These are phyloP conservation scores for Escarpia spicata DNA, from an alignment of 2,888 invertebrate species.

Conservation along the genomic window DNA sequence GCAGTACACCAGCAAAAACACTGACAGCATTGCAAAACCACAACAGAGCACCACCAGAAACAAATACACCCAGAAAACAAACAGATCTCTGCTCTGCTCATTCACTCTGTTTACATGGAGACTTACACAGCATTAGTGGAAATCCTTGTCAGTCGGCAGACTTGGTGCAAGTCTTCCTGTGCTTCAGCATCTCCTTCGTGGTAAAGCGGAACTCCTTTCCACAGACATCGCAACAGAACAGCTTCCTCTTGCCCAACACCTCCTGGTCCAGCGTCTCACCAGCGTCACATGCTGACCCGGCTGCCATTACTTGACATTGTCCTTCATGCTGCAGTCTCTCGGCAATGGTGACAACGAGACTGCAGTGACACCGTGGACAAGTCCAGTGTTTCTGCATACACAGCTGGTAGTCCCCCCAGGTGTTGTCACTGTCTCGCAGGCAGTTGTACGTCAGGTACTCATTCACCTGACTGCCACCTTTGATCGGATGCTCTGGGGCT, in stretches of 20 bases:
- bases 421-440: background rate
- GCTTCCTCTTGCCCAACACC: conserved; percentile 61
- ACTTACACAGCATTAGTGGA: background rate
- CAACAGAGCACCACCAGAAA: too few relatives aligned
- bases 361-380: conserved; percentile 77
- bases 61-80: background rate
- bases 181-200: conserved; percentile 85
- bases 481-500: conserved; percentile 70
- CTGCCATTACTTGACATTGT: conserved; percentile 63
- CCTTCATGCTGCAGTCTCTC: conserved; percentile 80
- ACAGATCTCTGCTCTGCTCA: background rate
- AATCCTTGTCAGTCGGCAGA: background rate
- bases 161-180: conserved; percentile 71
- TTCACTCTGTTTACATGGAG: background rate
- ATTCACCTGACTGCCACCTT: conserved; percentile 85
- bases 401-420: conserved; percentile 55
- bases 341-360: conserved; percentile 74
- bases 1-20: too few relatives aligned
- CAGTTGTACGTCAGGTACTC: conserved; percentile 80
- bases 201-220: conserved; percentile 76
- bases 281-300: background rate
- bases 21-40: too few relatives aligned
- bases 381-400: conserved; percentile 75
- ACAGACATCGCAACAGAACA: conserved; percentile 80
- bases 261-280: conserved; percentile 50